Evolutionary conservation across 1,140 invertebrate genomes (phyloP), one percentile per base, ranked within the genome.

Genomic region (Asobara japonica): DNA sequence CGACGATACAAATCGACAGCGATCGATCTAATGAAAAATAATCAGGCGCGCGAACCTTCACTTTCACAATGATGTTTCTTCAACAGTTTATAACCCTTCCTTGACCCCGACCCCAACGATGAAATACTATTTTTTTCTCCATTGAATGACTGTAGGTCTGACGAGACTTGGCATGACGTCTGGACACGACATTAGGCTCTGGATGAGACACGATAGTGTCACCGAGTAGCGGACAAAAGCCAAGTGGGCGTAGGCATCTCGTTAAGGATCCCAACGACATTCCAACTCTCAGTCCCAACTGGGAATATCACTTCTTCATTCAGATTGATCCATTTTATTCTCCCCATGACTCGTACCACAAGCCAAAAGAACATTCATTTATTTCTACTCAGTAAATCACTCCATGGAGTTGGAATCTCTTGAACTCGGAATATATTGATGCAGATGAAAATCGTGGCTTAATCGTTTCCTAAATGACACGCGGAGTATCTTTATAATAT

Each of bases 101-200:
- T 10, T 27, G 51, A 56, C 51, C 51, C 25, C 51, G 51, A 27
- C 22, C 51, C 22, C 51, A 22, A 56, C 51, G 22, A 56, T 56
- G 51, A 56, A 56, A 56, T 56, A 56, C 20, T 56, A 56, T 56
- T 25, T 56, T 11, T 56, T 27, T 56, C 25, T 45, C n/a, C 8
- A 11, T 16, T n/a, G 41, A 45, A 16, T 22, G 51, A 25, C 22
- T 56, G 51, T 56, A 56, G 22, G n/a, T 13, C 27, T 31, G 60
- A 62, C 29, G 60, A 16, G 60, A 2, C 60, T 62, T 62, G 60
- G 60, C 60, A 62, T 62, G 77, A 83, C 79, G 80, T 81, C 80
- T 83, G 83, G 84, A 85, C 84, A 84, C 78, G 84, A 82, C 80
- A 85, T 85, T 85, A 85, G 82, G 80, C 76, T 65, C 79, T 29